Base-by-base conservation (phyloP, 2,888 invertebrate genomes). In the Baccha elongata region DNA sequence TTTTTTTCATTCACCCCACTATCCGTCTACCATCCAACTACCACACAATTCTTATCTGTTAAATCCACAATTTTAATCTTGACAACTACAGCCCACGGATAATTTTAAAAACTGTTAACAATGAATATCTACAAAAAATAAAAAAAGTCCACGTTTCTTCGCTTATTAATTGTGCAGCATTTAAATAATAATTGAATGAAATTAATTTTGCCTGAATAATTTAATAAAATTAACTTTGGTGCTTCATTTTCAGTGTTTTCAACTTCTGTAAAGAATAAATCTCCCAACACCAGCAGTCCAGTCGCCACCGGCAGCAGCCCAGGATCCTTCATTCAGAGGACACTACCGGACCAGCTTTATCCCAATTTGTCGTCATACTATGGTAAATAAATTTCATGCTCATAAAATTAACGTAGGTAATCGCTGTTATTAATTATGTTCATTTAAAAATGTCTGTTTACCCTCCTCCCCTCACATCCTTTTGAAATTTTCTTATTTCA, bases 211-310 rank as follows among this genome's bases (percentile, higher is more conserved):
- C 52, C 44, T 69, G 37, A 71, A 55, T 71, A 67, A 71, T 81
- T 81, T 71, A 71, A 81, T 76, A 67, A 76, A 72, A 76, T 52
- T 62, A 83, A 60, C 40, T 48, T 68, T 64, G 23, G 23, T 72
- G 53, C 46, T 69, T 74, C 21, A 74, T 74, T 86, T 85, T 69
- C 80, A 87, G 86, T 83, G 40, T 86, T 87, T 83, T 86, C 86
- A 21, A 85, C 73, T 58, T 84, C 86, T 37, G 69, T 79, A 62
- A 85, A 85, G 60, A 81, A 80, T 62, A 79, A 78, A 64, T 84
- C 85, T 69, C 67, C 19, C 13, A 67, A 53, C 44, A 80, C 74
- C 48, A 84, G 84, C 65, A 40, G 35, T 5, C 11, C 29, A 29
- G 72, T 55, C 53, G 55, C 65, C 42, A 5, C 2, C 11, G 40